phyloP scores from a whole-genome alignment of 2,113 vertebrate genomes.

The Urocolius indicus region DNA sequence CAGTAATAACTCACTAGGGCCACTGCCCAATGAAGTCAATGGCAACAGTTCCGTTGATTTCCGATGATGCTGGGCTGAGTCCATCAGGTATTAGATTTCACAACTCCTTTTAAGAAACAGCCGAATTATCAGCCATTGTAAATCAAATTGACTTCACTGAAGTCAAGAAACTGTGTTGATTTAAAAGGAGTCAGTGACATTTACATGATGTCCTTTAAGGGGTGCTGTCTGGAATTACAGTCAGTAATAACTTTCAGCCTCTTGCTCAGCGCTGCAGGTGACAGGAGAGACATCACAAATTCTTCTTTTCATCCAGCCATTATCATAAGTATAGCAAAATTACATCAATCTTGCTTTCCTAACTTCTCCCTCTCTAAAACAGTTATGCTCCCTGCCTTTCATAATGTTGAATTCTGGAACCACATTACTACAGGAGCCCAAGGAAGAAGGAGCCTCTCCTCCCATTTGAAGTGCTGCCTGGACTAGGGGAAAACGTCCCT shows the following conservation, averaged over 20 bases:
- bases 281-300: not conserved
- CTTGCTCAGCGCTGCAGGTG: not conserved
- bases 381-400: not conserved
- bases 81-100: not conserved
- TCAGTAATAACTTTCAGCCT: not conserved
- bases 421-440: not conserved
- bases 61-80: not conserved
- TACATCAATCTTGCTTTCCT: not conserved
- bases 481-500: not conserved
- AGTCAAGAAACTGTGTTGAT: slow-evolving; percentile 18
- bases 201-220: slow-evolving; percentile 18
- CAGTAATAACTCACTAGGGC: not conserved
- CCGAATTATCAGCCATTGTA: not conserved
- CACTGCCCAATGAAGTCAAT: slow-evolving; percentile 44
- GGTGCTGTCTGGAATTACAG: not conserved
- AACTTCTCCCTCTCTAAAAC: not conserved
- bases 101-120: not conserved
- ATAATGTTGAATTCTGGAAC: not conserved
- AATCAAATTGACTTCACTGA: slow-evolving; percentile 10
- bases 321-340: not conserved
- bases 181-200: slow-evolving; percentile 32
- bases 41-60: not conserved
- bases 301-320: not conserved
- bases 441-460: not conserved
- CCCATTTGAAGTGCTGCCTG: not conserved